Conservation (phyloP, 2,113 vertebrate species). For the Oryzias celebensis region DNA sequence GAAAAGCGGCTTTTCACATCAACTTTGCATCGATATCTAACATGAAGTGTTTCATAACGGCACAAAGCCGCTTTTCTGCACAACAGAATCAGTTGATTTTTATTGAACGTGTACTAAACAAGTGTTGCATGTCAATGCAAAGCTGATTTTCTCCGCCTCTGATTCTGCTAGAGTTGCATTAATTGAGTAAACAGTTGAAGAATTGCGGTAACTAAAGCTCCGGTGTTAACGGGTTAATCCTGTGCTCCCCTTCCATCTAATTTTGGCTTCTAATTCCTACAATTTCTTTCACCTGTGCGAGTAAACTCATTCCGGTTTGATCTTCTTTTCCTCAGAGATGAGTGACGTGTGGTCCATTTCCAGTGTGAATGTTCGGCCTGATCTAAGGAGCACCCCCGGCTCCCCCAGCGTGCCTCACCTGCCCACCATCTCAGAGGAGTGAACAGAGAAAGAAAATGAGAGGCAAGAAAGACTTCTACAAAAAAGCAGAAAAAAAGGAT, state of each 20-base stretch:
- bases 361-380: constrained; percentile 64
- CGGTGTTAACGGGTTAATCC: too few species aligned
- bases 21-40: too few species aligned
- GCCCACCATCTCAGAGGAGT: constrained; percentile 77
- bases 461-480: background rate
- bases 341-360: constrained; percentile 82
- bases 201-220: too few species aligned
- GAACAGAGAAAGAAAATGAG: background rate
- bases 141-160: too few species aligned
- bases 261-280: constrained; percentile 3
- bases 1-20: too few species aligned
- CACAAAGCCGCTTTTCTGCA: too few species aligned
- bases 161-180: too few species aligned
- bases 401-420: constrained; percentile 63
- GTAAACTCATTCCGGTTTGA: constrained; percentile 15
- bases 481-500: background rate
- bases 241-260: background rate
- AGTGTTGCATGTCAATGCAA: too few species aligned
- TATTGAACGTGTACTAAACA: too few species aligned
- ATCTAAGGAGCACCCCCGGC: constrained; percentile 60
- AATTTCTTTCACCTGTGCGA: background rate
- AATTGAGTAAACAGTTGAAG: too few species aligned
- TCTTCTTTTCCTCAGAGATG: constrained; percentile 62
- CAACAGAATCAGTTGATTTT: too few species aligned
- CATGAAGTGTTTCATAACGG: too few species aligned